Percentiles rank a stretch among this genome's conserved stretches.
These are phyloP conservation scores for Chlamydotis undulata DNA, from an alignment of 2,113 vertebrate genomes.

Conservation along the genomic window DNA sequence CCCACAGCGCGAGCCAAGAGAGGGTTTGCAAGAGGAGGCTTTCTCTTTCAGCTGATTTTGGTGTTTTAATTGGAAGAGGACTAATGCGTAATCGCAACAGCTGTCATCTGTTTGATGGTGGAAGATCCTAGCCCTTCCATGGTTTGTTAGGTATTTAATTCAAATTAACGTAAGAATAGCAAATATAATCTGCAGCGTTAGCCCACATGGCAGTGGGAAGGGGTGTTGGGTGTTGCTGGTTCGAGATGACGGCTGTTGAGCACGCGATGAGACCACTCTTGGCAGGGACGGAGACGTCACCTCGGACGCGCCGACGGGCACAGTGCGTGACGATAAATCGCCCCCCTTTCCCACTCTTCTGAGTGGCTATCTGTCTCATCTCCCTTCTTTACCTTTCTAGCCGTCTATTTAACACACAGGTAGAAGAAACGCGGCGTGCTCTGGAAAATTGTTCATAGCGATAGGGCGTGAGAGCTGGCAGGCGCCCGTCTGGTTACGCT, in stretches of 20 bases:
- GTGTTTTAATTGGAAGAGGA: conserved; percentile 23
- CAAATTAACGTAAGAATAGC: conserved; percentile 52
- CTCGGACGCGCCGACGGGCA: fast-evolving
- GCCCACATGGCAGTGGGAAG: not conserved
- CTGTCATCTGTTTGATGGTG: conserved; percentile 13
- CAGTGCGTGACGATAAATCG: not conserved
- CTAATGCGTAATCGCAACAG: conserved; percentile 23
- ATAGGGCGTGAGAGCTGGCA: not conserved
- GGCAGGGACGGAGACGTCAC: fast-evolving
- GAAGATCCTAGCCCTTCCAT: not conserved
- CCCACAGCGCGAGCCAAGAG: fast-evolving
- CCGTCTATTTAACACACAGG: not conserved
- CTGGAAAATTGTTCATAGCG: not conserved
- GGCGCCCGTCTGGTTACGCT: not conserved
- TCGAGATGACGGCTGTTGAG: fast-evolving
- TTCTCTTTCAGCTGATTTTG: conserved; percentile 32
- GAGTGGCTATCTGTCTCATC: not conserved
- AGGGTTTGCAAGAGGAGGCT: not conserved
- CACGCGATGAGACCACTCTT: fast-evolving
- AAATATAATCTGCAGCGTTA: not conserved
- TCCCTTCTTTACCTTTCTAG: not conserved
- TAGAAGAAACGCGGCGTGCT: not conserved
- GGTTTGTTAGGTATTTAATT: not conserved
- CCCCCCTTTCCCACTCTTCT: not conserved
- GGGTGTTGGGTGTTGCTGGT: not conserved